Conservation (phyloP, 2,113 vertebrate genomes). For the Galbula dea region DNA sequence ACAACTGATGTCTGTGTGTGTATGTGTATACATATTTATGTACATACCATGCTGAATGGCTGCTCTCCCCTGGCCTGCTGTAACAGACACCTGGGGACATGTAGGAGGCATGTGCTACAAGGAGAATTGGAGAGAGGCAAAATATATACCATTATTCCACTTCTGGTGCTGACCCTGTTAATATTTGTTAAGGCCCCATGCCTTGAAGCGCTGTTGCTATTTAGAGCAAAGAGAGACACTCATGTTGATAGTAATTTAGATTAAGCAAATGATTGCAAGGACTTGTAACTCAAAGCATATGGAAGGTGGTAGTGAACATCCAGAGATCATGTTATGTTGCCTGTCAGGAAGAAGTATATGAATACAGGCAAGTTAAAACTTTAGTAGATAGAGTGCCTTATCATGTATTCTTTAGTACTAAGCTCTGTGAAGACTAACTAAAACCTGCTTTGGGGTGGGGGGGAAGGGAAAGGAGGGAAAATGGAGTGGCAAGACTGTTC, state of each 20-base stretch:
- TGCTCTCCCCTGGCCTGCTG: not conserved
- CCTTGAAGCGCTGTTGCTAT: not conserved
- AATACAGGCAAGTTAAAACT: not conserved
- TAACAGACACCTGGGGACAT: not conserved
- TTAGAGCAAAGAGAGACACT: not conserved
- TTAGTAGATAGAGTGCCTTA: not conserved
- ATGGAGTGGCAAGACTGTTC: not conserved
- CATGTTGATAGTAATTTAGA: not conserved
- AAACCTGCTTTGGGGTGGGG: too few relatives aligned
- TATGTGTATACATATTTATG: constrained; percentile 16
- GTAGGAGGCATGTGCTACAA: not conserved
- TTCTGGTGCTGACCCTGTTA: not conserved
- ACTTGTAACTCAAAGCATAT: not conserved
- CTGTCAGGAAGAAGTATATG: not conserved
- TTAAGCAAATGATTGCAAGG: not conserved
- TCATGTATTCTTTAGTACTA: not conserved
- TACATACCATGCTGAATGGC: not conserved
- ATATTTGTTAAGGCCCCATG: not conserved
- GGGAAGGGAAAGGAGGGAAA: too few relatives aligned
- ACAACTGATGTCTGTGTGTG: not conserved
- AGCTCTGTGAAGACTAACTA: not conserved
- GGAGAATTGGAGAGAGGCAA: not conserved
- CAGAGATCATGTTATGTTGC: not conserved
- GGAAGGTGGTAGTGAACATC: not conserved
- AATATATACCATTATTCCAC: not conserved